A percentile compares a stretch with the other conserved stretches of the same genome.
Evolutionary conservation across 2,888 invertebrate genomes (phyloP).

Genomic region (Brachylomia viminalis): DNA sequence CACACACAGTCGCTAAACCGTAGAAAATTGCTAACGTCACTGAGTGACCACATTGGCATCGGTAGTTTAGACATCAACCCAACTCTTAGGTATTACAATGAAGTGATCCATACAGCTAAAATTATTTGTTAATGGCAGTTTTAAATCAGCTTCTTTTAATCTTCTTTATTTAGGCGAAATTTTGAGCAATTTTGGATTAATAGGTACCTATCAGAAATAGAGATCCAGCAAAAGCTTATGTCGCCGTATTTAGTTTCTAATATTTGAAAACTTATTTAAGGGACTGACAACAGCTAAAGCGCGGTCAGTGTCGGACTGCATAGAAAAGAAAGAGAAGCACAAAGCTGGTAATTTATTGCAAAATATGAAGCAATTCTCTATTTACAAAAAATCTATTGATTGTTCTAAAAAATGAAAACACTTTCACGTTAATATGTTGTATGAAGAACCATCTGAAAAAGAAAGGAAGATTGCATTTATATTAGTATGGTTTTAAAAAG

Average conservation of each 20-base stretch:
- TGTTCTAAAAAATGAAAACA: no score
- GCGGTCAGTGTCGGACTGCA: no score
- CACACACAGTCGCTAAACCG: conserved; percentile 72
- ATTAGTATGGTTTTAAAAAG: no score
- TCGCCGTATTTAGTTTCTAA: not conserved
- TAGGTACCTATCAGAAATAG: not conserved
- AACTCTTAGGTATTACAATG: conserved; percentile 49
- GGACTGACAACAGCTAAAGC: no score
- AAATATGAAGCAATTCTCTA: no score
- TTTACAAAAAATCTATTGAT: no score
- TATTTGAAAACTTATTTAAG: not conserved
- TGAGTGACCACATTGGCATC: conserved; percentile 61
- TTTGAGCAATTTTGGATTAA: conserved; percentile 19
- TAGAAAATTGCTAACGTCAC: conserved; percentile 74
- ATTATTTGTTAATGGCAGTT: conserved; percentile 55
- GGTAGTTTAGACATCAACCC: conserved; percentile 51
- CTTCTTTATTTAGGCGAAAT: conserved; percentile 1
- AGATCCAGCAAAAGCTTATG: not conserved
- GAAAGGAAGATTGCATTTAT: no score
- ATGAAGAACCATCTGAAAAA: no score
- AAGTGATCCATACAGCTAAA: conserved; percentile 44
- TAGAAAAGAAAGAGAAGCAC: no score
- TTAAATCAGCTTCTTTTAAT: conserved; percentile 19
- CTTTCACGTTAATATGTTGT: no score
- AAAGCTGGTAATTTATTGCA: no score